phyloP scores from a whole-genome alignment of 2,797 vertebrate genomes.

The Acipenser oxyrinchus region DNA sequence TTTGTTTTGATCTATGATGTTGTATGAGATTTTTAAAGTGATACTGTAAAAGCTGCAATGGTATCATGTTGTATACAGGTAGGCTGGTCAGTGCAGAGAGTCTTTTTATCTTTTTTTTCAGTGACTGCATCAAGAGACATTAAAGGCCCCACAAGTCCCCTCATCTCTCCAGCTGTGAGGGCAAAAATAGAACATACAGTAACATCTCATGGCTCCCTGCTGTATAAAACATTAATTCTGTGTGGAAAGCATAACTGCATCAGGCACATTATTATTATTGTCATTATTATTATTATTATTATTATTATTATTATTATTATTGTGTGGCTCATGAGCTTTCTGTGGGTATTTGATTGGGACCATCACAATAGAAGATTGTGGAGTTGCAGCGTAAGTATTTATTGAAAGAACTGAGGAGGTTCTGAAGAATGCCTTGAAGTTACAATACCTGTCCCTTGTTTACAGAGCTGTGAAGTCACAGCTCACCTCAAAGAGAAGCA shows the following conservation, averaged over 20 bases:
- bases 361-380: neutral
- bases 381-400: neutral
- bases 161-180: neutral
- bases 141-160: neutral
- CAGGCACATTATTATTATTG: neutral
- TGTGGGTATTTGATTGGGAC: neutral
- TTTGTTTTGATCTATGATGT: neutral
- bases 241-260: neutral
- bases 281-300: neutral
- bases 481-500: neutral
- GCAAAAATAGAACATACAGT: neutral
- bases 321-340: neutral
- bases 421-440: neutral
- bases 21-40: neutral
- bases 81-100: neutral
- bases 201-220: neutral
- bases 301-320: neutral
- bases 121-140: conserved; percentile 2
- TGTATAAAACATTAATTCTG: neutral
- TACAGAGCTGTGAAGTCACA: neutral
- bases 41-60: neutral
- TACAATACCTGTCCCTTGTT: neutral
- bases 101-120: neutral
- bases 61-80: neutral
- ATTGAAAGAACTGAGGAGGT: neutral